These are phyloP conservation scores for Odontocolon sp. DNA, from an alignment of 2,888 invertebrate species.

Conservation along the genomic window DNA sequence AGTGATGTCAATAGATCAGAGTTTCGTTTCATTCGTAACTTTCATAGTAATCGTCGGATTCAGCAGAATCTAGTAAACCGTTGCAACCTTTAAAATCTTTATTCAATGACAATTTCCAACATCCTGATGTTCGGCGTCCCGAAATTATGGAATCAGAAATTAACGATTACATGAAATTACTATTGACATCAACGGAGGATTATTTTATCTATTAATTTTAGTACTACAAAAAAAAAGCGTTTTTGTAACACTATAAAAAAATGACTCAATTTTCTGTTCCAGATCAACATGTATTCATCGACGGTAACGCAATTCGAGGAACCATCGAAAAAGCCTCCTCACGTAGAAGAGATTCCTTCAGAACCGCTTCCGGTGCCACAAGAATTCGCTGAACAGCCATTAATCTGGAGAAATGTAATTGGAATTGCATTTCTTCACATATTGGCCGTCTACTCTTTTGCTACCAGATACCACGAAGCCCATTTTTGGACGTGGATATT, in stretches of 20 bases:
- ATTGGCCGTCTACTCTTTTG: constrained; percentile 78
- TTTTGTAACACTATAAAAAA: not conserved
- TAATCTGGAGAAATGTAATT: constrained; percentile 86
- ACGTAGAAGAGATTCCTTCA: constrained; percentile 48
- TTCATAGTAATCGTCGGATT: not conserved
- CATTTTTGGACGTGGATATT: constrained; percentile 82
- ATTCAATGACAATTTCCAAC: too few species aligned
- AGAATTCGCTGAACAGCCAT: constrained; percentile 76
- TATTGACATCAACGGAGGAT: not conserved
- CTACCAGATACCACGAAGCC: constrained; percentile 75
- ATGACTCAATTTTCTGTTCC: constrained; percentile 7
- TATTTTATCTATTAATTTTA: constrained; percentile 19
- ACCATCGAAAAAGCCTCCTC: constrained; percentile 55
- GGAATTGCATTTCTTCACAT: constrained; percentile 83
- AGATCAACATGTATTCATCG: constrained; percentile 64
- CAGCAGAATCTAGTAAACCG: too few species aligned
- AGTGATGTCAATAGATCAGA: not conserved
- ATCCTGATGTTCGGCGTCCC: too few species aligned
- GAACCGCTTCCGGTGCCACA: constrained; percentile 58
- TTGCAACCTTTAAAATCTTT: too few species aligned
- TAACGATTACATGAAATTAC: too few species aligned
- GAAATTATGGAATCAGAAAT: too few species aligned
- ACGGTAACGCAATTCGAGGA: constrained; percentile 69
- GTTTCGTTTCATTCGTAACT: not conserved
- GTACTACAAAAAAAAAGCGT: not conserved